phyloP scores from a whole-genome alignment of 64 coral and sea anemone genomes.

The Cladopsammia gracilis region DNA sequence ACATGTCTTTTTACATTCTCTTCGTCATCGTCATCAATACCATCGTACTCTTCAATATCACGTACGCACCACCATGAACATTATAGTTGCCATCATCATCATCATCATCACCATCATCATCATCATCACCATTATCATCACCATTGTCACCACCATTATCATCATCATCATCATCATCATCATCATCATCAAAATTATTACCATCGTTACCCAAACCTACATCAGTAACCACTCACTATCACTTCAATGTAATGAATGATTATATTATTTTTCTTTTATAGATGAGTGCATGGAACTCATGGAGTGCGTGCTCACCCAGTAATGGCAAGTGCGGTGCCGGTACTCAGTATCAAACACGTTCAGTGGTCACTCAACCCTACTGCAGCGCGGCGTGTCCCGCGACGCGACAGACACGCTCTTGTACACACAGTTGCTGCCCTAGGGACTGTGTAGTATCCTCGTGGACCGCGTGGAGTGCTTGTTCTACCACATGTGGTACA shows the following conservation, averaged over 20 bases:
- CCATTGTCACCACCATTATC: background rate
- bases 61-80: no score
- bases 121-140: no score
- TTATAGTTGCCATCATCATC: no score
- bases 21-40: background rate
- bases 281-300: constrained; percentile 81
- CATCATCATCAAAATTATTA: no score
- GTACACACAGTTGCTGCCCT: constrained; percentile 92
- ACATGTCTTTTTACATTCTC: background rate
- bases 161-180: no score
- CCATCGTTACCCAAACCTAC: no score
- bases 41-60: no score
- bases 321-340: constrained; percentile 89
- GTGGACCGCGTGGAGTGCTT: constrained; percentile 79
- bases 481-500: constrained; percentile 84
- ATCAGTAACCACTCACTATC: no score
- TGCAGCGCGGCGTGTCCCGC: constrained; percentile 79
- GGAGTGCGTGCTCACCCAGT: constrained; percentile 67
- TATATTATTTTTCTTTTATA: constrained; percentile 8
- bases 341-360: constrained; percentile 60
- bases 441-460: constrained; percentile 72
- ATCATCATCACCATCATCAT: no score
- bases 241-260: background rate
- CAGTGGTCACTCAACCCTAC: constrained; percentile 63
- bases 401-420: constrained; percentile 48